These are phyloP conservation scores for Brachylomia viminalis DNA, from an alignment of 2,888 invertebrate species.

Conservation along the genomic window DNA sequence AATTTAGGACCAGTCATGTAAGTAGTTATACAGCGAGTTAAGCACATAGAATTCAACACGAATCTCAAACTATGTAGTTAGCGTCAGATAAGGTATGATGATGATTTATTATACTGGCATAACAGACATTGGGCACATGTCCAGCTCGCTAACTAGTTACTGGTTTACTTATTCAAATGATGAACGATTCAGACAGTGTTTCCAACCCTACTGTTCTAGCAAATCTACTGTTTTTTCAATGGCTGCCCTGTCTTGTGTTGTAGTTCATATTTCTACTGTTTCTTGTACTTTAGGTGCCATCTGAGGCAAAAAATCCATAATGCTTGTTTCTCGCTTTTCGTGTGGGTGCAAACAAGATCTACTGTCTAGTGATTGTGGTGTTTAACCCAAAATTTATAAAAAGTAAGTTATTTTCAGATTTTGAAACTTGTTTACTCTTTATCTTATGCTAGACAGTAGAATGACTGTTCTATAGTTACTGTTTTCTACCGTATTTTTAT, in stretches of 20 bases:
- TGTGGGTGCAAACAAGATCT: neutral
- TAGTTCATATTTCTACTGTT: neutral
- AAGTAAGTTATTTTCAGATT: too few species aligned
- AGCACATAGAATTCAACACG: slow-evolving; percentile 4
- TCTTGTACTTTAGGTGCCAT: neutral
- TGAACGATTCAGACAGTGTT: neutral
- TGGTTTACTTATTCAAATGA: neutral
- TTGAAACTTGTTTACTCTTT: too few species aligned
- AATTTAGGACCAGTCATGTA: neutral
- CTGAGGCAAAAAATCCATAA: neutral
- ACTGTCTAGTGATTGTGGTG: neutral
- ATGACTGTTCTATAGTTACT: neutral
- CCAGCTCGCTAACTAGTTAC: slow-evolving; percentile 21
- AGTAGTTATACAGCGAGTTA: neutral
- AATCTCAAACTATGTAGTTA: slow-evolving; percentile 28
- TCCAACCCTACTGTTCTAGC: neutral
- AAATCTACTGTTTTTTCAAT: neutral
- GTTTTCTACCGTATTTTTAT: neutral
- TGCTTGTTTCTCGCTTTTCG: neutral
- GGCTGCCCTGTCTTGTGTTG: neutral
- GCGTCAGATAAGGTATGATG: slow-evolving; percentile 7
- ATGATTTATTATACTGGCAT: slow-evolving; percentile 27
- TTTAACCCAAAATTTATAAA: neutral
- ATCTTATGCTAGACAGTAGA: too few species aligned
- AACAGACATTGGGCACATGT: slow-evolving; percentile 38